These are phyloP conservation scores for Rhyacophila brunnea DNA, from an alignment of 1,140 invertebrate species.

Conservation along the genomic window DNA sequence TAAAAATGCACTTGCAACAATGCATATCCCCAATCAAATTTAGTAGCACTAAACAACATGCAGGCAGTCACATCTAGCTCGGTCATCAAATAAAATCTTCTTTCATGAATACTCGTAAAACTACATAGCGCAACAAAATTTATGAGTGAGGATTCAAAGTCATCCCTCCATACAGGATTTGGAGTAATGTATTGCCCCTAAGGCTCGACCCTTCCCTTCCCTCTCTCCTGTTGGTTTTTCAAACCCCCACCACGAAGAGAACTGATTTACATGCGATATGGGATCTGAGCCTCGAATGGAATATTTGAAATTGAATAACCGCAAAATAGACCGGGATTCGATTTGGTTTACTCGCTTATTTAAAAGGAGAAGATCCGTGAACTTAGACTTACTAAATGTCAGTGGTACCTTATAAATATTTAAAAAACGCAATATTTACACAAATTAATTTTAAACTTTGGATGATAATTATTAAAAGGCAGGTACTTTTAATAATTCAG, in stretches of 20 bases:
- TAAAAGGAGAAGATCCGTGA: conserved; percentile 13
- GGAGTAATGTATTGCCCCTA: conserved; percentile 17
- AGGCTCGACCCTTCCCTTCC: conserved; percentile 3
- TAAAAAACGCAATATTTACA: too few relatives aligned
- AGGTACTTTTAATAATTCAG: too few relatives aligned
- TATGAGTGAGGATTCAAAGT: conserved; percentile 15
- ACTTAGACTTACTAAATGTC: conserved; percentile 6
- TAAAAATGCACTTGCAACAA: too few relatives aligned
- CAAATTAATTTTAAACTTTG: too few relatives aligned
- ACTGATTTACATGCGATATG: conserved; percentile 31
- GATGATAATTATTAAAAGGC: too few relatives aligned
- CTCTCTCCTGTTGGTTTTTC: background rate
- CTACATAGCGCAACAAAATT: conserved; percentile 15
- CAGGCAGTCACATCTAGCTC: too few relatives aligned
- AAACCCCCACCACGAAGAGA: background rate
- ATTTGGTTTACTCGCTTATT: conserved; percentile 18
- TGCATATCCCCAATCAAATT: too few relatives aligned
- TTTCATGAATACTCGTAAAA: conserved; percentile 12
- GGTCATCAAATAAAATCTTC: conserved; percentile 18
- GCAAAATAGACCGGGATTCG: conserved; percentile 29
- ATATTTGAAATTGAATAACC: conserved; percentile 32
- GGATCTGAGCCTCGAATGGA: conserved; percentile 22
- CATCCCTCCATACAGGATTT: conserved; percentile 22
- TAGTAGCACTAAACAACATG: too few relatives aligned
- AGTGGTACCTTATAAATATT: too few relatives aligned